Conservation (phyloP, 2,888 invertebrate species). For the Xanthostigma xanthostigma region DNA sequence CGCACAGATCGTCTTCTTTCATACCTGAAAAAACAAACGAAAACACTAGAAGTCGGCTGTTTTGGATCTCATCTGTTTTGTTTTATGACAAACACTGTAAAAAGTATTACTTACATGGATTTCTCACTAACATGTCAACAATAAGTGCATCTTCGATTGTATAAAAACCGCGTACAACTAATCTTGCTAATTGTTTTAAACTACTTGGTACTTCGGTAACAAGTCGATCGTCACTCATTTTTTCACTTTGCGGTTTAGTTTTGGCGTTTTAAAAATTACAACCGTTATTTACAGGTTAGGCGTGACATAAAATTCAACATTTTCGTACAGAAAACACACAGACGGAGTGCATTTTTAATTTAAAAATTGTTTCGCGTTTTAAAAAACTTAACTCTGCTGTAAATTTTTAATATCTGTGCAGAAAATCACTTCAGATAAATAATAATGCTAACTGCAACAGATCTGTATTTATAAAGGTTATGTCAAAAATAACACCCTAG, state of each 20-base stretch:
- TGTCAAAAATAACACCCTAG: no score
- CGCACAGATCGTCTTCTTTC: constrained; percentile 84
- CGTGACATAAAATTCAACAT: background rate
- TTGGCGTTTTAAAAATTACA: background rate
- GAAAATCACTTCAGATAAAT: no score
- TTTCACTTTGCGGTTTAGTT: constrained; percentile 12
- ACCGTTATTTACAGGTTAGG: background rate
- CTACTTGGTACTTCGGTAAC: constrained; percentile 89
- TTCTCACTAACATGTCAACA: constrained; percentile 88
- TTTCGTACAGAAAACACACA: background rate
- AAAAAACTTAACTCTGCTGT: no score
- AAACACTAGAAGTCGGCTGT: background rate
- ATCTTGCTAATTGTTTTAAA: constrained; percentile 77
- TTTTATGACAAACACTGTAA: background rate
- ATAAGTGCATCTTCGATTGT: constrained; percentile 86
- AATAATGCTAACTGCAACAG: no score
- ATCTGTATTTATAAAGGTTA: no score
- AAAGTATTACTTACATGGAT: constrained; percentile 59
- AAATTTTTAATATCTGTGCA: no score
- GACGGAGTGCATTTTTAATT: background rate
- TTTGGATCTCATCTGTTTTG: background rate
- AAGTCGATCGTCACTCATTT: constrained; percentile 55
- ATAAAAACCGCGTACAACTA: constrained; percentile 88
- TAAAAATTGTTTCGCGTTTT: background rate
- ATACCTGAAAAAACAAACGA: constrained; percentile 36